Evolutionary conservation across 1,140 invertebrate genomes (phyloP).

Genomic region (Lysiphlebus fabarum): DNA sequence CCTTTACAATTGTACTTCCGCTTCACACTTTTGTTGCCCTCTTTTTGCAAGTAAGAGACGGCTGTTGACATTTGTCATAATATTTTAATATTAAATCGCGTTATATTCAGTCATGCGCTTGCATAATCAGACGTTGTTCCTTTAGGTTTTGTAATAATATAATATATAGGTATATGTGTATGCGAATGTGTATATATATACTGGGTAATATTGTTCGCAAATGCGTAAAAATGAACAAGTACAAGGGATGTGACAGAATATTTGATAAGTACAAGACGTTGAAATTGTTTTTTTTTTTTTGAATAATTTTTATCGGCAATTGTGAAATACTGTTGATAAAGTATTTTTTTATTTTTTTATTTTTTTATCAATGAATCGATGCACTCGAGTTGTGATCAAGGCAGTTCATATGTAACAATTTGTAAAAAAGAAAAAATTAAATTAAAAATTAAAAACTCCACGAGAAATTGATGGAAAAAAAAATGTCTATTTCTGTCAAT

Average conservation of each 20-base stretch:
- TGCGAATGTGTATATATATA: neutral
- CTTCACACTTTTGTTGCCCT: slow-evolving; percentile 7
- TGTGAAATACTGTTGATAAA: too few relatives aligned
- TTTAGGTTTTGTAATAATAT: slow-evolving; percentile 18
- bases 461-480: too few relatives aligned
- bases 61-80: slow-evolving; percentile 58
- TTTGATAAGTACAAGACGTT: slow-evolving; percentile 6
- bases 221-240: slow-evolving; percentile 3
- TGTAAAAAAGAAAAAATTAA: too few relatives aligned
- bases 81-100: slow-evolving; percentile 59
- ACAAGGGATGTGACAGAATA: neutral
- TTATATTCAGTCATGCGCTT: slow-evolving; percentile 54
- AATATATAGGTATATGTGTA: too few relatives aligned
- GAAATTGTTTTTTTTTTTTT: neutral
- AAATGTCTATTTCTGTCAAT: too few relatives aligned
- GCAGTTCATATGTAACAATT: too few relatives aligned
- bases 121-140: slow-evolving; percentile 53
- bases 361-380: too few relatives aligned
- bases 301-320: too few relatives aligned
- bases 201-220: slow-evolving; percentile 7
- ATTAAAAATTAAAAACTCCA: too few relatives aligned
- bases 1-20: slow-evolving; percentile 27
- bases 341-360: too few relatives aligned
- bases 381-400: too few relatives aligned
- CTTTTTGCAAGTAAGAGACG: slow-evolving; percentile 29